A percentile compares a stretch with the other conserved stretches of the same genome.
Conservation (phyloP, 2,888 invertebrate genomes). For the Girardia tigrina region DNA sequence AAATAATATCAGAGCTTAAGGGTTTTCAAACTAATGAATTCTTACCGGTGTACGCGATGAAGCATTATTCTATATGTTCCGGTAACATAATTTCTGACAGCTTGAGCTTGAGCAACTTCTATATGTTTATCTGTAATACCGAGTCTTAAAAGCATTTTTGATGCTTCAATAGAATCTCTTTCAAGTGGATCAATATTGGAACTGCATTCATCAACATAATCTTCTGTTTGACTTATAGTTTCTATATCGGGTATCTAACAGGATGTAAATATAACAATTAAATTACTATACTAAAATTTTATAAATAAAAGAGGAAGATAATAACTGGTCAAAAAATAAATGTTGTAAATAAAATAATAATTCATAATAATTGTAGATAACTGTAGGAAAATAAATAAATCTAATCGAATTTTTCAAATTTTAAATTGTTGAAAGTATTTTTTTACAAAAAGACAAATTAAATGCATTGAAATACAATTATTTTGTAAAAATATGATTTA, state of each 20-base stretch:
- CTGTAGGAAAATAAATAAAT: too few relatives aligned
- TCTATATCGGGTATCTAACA: neutral
- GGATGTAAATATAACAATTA: neutral
- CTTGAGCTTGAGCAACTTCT: conserved; percentile 54
- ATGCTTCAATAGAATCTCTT: conserved; percentile 8
- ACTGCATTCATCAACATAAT: neutral
- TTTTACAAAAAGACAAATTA: too few relatives aligned
- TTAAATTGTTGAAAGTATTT: too few relatives aligned
- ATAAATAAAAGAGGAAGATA: too few relatives aligned
- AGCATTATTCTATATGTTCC: conserved; percentile 62
- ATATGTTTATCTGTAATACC: conserved; percentile 58
- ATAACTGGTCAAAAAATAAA: too few relatives aligned
- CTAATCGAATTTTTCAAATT: too few relatives aligned
- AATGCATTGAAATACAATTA: too few relatives aligned
- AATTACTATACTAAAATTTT: neutral
- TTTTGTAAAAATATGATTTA: too few relatives aligned
- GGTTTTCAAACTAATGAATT: neutral
- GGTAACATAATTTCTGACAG: conserved; percentile 58
- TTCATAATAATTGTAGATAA: too few relatives aligned
- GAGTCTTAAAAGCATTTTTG: conserved; percentile 8
- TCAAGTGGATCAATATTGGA: neutral
- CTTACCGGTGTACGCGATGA: conserved; percentile 49
- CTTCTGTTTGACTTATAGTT: neutral
- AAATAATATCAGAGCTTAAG: neutral
- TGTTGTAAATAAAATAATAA: too few relatives aligned